Conservation (phyloP, 30 jellyfish, hydroid and myxozoan genomes). For the Pseudorhiza aurosa region DNA sequence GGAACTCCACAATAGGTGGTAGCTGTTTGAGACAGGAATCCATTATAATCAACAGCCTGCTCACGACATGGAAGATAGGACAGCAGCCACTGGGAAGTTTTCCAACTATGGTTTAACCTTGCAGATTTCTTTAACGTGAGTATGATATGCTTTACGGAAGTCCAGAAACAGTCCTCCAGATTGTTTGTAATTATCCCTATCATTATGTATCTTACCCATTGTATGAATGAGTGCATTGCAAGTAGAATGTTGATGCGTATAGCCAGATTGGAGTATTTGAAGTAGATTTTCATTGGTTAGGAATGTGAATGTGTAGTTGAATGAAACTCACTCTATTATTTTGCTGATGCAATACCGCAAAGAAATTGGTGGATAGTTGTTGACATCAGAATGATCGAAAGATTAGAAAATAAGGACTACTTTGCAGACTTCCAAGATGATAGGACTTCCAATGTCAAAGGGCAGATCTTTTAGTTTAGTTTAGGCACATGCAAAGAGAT, state of each 20-base stretch:
- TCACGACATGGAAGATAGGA: slow-evolving; percentile 1
- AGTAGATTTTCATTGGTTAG: background rate
- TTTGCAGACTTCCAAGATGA: slow-evolving; percentile 20
- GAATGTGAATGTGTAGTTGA: background rate
- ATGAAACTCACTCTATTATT: slow-evolving; percentile 10
- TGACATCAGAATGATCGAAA: slow-evolving; percentile 5
- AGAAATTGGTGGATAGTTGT: slow-evolving; percentile 8
- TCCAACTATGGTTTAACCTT: background rate
- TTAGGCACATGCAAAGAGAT: background rate
- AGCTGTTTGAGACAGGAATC: background rate
- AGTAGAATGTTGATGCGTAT: slow-evolving; percentile 5
- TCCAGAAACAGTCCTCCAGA: slow-evolving; percentile 13
- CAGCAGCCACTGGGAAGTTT: slow-evolving; percentile 9
- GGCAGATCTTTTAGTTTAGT: background rate
- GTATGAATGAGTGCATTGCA: slow-evolving; percentile 8
- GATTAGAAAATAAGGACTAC: background rate
- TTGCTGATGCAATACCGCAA: slow-evolving; percentile 10
- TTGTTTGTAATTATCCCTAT: slow-evolving; percentile 4
- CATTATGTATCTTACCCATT: background rate
- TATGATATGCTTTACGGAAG: slow-evolving; percentile 4
- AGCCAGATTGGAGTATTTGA: background rate
- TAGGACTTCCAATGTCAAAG: slow-evolving; percentile 20
- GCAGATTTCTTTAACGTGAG: slow-evolving; percentile 1
- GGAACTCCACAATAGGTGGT: slow-evolving; percentile 2
- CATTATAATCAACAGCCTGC: slow-evolving; percentile 14